Conservation (phyloP, 1,140 invertebrate species). For the Metaphire vulgaris region DNA sequence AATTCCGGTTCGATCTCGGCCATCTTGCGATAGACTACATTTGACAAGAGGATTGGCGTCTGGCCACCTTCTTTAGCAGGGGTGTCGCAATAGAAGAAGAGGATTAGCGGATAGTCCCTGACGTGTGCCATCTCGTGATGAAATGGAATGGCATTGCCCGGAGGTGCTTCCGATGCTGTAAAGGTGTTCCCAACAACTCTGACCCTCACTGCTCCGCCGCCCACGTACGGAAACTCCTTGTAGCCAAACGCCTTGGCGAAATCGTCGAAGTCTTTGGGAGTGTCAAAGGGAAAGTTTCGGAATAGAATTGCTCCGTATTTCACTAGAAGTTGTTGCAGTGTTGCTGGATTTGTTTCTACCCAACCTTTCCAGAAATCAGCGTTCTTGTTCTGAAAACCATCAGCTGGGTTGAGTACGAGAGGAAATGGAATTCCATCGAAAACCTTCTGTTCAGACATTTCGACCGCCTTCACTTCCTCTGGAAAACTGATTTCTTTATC, state of each 20-base stretch:
- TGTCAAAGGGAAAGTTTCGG: slow-evolving; percentile 37
- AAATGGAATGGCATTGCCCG: slow-evolving; percentile 40
- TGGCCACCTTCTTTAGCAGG: slow-evolving; percentile 37
- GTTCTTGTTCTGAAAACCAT: neutral
- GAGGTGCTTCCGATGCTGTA: slow-evolving; percentile 42
- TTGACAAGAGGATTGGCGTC: slow-evolving; percentile 38
- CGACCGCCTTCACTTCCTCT: neutral
- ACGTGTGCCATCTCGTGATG: slow-evolving; percentile 47
- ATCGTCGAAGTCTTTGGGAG: slow-evolving; percentile 36
- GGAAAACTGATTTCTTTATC: too few relatives aligned
- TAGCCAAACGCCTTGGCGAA: slow-evolving; percentile 39
- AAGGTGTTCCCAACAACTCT: slow-evolving; percentile 38
- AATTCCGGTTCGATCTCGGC: slow-evolving; percentile 32
- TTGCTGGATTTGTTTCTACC: neutral
- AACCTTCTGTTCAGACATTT: slow-evolving; percentile 31
- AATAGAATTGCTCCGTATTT: slow-evolving; percentile 41
- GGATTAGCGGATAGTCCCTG: slow-evolving; percentile 35
- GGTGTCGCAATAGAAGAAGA: slow-evolving; percentile 42
- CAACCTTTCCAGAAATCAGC: neutral
- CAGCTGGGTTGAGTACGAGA: slow-evolving; percentile 17
- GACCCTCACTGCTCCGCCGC: slow-evolving; percentile 35
- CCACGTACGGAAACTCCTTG: slow-evolving; percentile 38
- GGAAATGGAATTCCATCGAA: slow-evolving; percentile 36
- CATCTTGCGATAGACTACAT: slow-evolving; percentile 37
- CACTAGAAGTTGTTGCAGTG: slow-evolving; percentile 33